Evolutionary conservation across 2,797 vertebrate species (phyloP).

Genomic region (Acanthurus leucopareius): DNA sequence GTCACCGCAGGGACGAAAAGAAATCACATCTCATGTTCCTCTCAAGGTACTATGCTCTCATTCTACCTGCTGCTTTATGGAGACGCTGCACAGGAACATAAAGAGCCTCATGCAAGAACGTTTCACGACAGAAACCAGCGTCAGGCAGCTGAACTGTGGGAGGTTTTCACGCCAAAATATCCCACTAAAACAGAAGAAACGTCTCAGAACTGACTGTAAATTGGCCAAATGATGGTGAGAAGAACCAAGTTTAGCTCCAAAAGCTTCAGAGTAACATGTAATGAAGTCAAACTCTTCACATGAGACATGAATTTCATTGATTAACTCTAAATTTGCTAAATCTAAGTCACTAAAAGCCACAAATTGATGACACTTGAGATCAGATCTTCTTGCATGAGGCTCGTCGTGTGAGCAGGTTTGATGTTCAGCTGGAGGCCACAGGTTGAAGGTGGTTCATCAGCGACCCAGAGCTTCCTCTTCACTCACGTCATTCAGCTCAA

Average conservation of each 20-base stretch:
- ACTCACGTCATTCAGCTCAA: too few relatives aligned
- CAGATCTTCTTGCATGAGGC: too few relatives aligned
- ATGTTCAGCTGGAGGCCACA: too few relatives aligned
- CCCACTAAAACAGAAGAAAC: not conserved
- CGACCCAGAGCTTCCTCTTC: too few relatives aligned
- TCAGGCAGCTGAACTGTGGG: not conserved
- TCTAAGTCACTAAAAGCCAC: too few relatives aligned
- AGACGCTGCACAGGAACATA: not conserved
- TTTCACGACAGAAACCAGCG: not conserved
- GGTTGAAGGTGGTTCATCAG: too few relatives aligned
- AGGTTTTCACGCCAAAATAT: not conserved
- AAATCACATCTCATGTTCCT: not conserved
- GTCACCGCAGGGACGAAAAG: not conserved
- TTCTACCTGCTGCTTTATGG: not conserved
- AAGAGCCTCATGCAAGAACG: conserved; percentile 30
- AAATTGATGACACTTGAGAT: too few relatives aligned
- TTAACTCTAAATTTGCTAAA: too few relatives aligned
- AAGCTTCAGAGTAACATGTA: not conserved
- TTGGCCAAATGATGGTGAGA: not conserved
- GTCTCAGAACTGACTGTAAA: not conserved
- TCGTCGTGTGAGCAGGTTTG: too few relatives aligned
- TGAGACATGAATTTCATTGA: too few relatives aligned
- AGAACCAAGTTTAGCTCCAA: not conserved
- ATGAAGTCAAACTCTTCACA: too few relatives aligned
- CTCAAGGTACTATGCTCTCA: conserved; percentile 16